Conservation (phyloP, 1,140 invertebrate species). For the Himalopsyche phryganea region DNA sequence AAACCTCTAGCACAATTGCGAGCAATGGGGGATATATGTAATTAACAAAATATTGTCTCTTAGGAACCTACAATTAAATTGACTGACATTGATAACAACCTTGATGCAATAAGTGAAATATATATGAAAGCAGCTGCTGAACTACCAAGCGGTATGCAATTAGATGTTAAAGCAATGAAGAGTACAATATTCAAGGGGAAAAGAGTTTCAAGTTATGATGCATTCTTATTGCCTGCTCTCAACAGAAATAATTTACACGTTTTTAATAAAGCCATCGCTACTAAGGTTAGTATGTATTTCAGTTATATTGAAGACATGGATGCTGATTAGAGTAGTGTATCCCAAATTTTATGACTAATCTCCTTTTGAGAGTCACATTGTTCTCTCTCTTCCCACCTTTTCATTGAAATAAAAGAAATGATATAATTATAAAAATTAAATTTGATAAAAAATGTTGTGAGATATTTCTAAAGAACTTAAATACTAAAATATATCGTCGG, state of each 20-base stretch:
- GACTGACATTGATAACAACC: constrained; percentile 16
- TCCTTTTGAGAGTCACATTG: too few relatives aligned
- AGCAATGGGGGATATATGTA: too few relatives aligned
- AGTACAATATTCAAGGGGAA: constrained; percentile 56
- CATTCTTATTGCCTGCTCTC: constrained; percentile 64
- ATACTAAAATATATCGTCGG: too few relatives aligned
- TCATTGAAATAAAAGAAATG: too few relatives aligned
- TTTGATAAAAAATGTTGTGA: too few relatives aligned
- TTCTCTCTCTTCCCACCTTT: too few relatives aligned
- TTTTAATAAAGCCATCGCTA: constrained; percentile 62
- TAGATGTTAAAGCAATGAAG: constrained; percentile 34
- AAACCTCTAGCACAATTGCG: too few relatives aligned
- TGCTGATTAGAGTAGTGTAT: too few relatives aligned
- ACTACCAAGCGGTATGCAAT: constrained; percentile 34
- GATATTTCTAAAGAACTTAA: too few relatives aligned
- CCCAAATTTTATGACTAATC: too few relatives aligned
- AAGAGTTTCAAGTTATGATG: constrained; percentile 64
- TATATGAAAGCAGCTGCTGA: constrained; percentile 47
- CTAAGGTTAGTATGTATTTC: constrained; percentile 28
- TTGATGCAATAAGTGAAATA: constrained; percentile 44
- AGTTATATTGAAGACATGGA: not conserved
- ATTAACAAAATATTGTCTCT: too few relatives aligned
- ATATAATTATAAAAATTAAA: too few relatives aligned
- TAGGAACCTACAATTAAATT: constrained; percentile 12
- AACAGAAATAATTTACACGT: constrained; percentile 67